phyloP scores from a whole-genome alignment of 2,113 vertebrate genomes.

The Platichthys stellatus region DNA sequence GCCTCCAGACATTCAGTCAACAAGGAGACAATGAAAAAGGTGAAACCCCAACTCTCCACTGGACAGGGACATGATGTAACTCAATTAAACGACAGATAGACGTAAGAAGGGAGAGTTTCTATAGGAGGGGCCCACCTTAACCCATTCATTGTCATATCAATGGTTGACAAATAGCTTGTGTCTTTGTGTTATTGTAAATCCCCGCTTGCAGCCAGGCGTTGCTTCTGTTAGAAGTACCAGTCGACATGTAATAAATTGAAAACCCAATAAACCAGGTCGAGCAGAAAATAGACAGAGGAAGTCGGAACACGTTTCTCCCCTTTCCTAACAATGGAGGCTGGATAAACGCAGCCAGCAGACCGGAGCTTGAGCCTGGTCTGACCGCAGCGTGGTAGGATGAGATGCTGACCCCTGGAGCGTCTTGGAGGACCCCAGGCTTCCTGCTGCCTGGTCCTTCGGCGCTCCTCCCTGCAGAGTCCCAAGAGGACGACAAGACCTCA shows the following conservation, averaged over 20 bases:
- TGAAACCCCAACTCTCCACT: neutral
- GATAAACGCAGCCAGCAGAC: conserved; percentile 40
- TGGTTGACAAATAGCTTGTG: conserved; percentile 23
- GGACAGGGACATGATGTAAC: conserved; percentile 5
- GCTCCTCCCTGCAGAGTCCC: conserved; percentile 43
- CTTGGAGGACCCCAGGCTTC: conserved; percentile 77
- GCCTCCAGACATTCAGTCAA: neutral
- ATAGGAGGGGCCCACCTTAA: neutral
- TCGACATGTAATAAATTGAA: conserved; percentile 66
- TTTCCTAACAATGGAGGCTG: conserved; percentile 74
- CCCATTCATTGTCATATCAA: conserved; percentile 45
- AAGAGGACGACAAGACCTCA: conserved; percentile 49
- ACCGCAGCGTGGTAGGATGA: conserved; percentile 35
- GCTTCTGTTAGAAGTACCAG: conserved; percentile 23
- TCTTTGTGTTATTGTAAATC: conserved; percentile 50
- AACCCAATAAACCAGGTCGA: conserved; percentile 58
- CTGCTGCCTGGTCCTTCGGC: conserved; percentile 50
- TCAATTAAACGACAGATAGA: conserved; percentile 25
- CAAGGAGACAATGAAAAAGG: neutral
- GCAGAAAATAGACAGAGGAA: conserved; percentile 80
- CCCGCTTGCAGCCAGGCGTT: conserved; percentile 33
- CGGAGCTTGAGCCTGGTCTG: conserved; percentile 45
- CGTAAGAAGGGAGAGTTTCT: conserved; percentile 38
- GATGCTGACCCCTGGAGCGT: conserved; percentile 70
- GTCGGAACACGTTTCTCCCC: conserved; percentile 54